Evolutionary conservation across 2,888 invertebrate species (phyloP).

Genomic region (Microctonus aethiopoides): DNA sequence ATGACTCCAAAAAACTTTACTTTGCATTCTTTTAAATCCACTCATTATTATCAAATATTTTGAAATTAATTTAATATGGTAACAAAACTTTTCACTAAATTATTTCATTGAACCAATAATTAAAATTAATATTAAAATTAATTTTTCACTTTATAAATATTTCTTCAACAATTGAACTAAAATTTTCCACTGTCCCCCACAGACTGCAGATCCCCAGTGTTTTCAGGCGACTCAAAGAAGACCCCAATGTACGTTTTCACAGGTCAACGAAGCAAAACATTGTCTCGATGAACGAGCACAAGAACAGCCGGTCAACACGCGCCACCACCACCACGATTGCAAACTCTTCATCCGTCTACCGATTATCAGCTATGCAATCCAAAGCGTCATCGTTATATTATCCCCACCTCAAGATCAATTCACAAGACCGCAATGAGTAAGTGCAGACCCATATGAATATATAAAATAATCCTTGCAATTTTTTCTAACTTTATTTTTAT

Average conservation of each 20-base stretch:
- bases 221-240: background rate
- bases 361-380: background rate
- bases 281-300: background rate
- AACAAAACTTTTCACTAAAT: too few relatives aligned
- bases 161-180: background rate
- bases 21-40: slow-evolving; percentile 60
- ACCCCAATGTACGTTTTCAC: background rate
- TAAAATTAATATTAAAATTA: too few relatives aligned
- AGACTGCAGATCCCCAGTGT: background rate
- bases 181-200: background rate
- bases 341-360: background rate
- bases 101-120: background rate
- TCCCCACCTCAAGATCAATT: background rate
- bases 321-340: background rate
- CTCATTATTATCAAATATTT: background rate
- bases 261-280: background rate
- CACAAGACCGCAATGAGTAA: background rate
- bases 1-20: slow-evolving; percentile 62
- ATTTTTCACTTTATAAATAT: too few relatives aligned
- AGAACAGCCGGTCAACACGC: background rate
- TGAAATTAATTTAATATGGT: too few relatives aligned
- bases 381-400: background rate
- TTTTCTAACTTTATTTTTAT: too few relatives aligned
- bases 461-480: too few relatives aligned
- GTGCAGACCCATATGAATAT: background rate